Evolutionary conservation across 2,888 invertebrate genomes (phyloP), one percentile per base, ranked within the genome.

Genomic region (Sphinx pinastri): DNA sequence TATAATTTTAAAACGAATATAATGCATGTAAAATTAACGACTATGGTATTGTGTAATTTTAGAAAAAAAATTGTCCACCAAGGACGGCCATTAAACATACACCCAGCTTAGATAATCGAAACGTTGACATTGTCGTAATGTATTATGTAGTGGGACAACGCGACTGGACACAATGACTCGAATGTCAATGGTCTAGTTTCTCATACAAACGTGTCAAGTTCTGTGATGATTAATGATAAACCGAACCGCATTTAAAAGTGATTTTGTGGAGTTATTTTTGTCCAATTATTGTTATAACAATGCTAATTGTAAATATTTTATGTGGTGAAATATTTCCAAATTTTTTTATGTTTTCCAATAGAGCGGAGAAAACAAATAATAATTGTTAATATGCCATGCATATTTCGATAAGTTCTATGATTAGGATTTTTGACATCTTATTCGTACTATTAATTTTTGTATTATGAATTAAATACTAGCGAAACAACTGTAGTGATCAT

Each of bases 151-250:
- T 68, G 55, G 57, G 54, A 47, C 68, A 45, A 57, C 57, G 57
- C 8, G 14, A 45, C 45, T 57, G 57, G 68, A 57, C 57, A 68
- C 55, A 68, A 68, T 69, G 58, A 71, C 66, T 74, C 45, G 68
- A 76, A 70, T 79, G 75, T 73, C 75, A 77, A 74, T 80, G 77
- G 74, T 76, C 77, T 68, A 76, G 72, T 75, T 79, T 75, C 72
- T 59, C 67, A 71, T 70, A 55, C 38, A 78, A 76, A 74, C 68
- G 74, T 81, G 81, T 80, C 81, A 81, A 81, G 81, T 81, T 80
- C 76, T 76, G 77, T 76, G 77, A 74, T 70, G 69, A 69, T 68
- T 49, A 19, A 63, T 57, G 55, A 71, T 74, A 72, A 74, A 76
- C 38, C 47, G 47, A 16, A n/a, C 45, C 49, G 63, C 19, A 19